These are phyloP conservation scores for Ornithorhynchus anatinus DNA, from an alignment of 2,113 vertebrate genomes.

Conservation along the genomic window DNA sequence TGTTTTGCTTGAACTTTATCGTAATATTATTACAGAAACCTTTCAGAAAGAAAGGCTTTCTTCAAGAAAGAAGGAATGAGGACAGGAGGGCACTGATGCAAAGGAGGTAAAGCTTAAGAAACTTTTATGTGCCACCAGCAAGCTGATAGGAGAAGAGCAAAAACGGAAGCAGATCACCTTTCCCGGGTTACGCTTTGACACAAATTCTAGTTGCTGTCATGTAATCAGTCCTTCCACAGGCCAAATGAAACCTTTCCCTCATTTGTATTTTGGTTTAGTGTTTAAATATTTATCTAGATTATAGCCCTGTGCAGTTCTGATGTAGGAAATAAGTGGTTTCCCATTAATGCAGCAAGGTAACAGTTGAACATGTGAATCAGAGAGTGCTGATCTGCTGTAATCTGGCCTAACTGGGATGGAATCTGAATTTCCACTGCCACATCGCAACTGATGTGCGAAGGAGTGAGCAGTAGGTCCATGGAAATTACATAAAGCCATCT, in stretches of 20 bases:
- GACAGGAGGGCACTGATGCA: background rate
- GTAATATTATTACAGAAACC: slow-evolving; percentile 24
- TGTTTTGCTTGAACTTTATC: no score
- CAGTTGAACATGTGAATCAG: slow-evolving; percentile 8
- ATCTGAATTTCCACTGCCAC: slow-evolving; percentile 45
- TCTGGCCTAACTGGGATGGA: slow-evolving; percentile 41
- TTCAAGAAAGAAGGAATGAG: slow-evolving; percentile 16
- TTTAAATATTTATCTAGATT: slow-evolving; percentile 5
- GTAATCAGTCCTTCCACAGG: slow-evolving; percentile 4
- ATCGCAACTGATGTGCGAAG: slow-evolving; percentile 16
- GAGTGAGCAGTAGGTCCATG: background rate
- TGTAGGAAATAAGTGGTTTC: slow-evolving; percentile 33
- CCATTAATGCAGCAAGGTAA: slow-evolving; percentile 26
- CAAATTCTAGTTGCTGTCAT: slow-evolving; percentile 11
- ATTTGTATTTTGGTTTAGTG: background rate
- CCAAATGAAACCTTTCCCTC: background rate
- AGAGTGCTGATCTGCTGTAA: slow-evolving; percentile 41
- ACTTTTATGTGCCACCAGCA: background rate
- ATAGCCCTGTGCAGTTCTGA: background rate
- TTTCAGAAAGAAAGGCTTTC: slow-evolving; percentile 42
- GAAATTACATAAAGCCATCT: background rate
- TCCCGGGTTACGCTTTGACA: background rate
- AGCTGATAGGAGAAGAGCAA: background rate
- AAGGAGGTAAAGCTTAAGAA: slow-evolving; percentile 9
- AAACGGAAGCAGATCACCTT: background rate